Base-by-base conservation (phyloP, 2,113 vertebrate species). In the Syngnathus floridae region DNA sequence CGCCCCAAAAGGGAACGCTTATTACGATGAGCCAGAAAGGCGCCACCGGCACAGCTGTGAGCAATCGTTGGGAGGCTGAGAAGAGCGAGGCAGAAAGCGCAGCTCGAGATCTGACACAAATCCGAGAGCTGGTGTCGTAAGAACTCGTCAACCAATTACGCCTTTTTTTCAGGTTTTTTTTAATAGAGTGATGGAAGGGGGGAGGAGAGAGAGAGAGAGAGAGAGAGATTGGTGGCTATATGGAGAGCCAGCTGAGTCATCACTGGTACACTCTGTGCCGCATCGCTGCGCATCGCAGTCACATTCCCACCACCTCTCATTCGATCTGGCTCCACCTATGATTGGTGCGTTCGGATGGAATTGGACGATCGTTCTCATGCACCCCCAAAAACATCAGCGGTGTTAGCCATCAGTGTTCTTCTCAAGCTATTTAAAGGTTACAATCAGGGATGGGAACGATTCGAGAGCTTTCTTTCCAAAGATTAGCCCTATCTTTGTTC, bases 201-300 rank as follows among this genome's bases (percentile, higher is more conserved):
- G 26, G 9, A 38, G 14, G 49, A 55, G 45, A 45, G 41, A 69
- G 61, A 57, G 73, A 35, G 36, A 65, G 69, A 60, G 69, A 64
- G 68, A 73, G 76, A 86, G 75, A 80, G 81, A 90, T 82, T 87
- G 85, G 87, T 85, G 81, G 87, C 86, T 90, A 90, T 90, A 89
- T 87, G 86, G 71, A 85, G 88, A 86, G 84, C 77, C 84, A 85
- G 87, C 90, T 91, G 90, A 91, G 84, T 91, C 90, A 91, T 89
- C 90, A 87, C 82, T 78, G 82, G 88, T 72, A 90, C 89, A 90
- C 84, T 86, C 78, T 87, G 89, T 89, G 82, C 90, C 81, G 89
- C 86, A 90, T 88, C 86, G 86, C 83, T 90, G 88, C 86, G 86
- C 86, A 87, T 61, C 88, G 87, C 86, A 89, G 87, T 81, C 88